These are phyloP conservation scores for Danionella cerebrum DNA, from an alignment of 2,113 vertebrate species.

Conservation along the genomic window DNA sequence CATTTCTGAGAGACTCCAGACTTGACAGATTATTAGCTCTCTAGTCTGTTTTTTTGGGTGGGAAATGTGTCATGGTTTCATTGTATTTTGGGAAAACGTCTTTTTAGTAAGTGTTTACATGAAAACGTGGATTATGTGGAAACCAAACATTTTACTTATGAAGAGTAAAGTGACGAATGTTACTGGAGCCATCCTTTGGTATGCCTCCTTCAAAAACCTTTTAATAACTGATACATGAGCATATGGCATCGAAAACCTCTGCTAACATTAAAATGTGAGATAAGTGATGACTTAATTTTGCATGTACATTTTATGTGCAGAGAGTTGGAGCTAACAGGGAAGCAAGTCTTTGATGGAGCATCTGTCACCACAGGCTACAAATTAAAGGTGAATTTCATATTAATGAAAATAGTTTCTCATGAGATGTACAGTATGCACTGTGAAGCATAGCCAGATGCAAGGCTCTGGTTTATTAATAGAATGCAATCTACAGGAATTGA, in stretches of 20 bases:
- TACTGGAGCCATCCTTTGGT: not conserved
- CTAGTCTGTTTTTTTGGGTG: no score
- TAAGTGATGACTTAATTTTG: conserved; percentile 22
- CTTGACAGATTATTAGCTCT: no score
- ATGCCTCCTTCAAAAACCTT: not conserved
- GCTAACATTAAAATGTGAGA: no score
- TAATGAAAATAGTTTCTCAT: conserved; percentile 3
- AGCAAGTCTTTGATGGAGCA: not conserved
- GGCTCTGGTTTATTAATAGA: not conserved
- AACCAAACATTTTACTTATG: no score
- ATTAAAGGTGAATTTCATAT: not conserved
- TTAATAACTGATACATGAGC: conserved; percentile 3
- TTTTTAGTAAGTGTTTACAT: no score
- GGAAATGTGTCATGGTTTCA: no score
- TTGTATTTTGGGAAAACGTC: no score
- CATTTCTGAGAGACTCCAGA: no score
- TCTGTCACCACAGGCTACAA: not conserved
- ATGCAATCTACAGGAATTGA: not conserved
- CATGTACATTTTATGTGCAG: conserved; percentile 5
- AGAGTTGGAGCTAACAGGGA: conserved; percentile 13
- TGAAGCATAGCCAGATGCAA: not conserved
- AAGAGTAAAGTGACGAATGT: not conserved
- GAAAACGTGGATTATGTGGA: no score
- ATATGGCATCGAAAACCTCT: not conserved
- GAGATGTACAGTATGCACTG: not conserved